Base-by-base conservation (phyloP, 1,140 invertebrate species). In the Macrotrachela quadricornifera region DNA sequence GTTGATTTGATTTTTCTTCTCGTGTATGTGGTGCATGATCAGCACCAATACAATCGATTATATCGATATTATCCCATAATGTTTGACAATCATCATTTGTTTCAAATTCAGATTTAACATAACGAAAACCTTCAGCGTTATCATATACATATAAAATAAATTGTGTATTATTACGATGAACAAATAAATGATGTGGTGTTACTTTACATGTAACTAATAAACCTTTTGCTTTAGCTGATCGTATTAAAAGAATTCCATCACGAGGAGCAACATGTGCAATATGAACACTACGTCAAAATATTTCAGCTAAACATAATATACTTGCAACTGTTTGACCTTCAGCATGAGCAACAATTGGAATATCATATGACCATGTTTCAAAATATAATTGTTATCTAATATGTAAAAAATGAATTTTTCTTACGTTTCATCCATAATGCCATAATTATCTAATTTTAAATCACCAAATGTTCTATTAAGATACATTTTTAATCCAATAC, bases 1-100 rank as follows among this genome's bases (percentile, higher is more conserved):
- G 21, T n/a, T 43, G 12, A 18, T 55, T 49, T 15, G 43, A 44
- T 44, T 44, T 44, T 46, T 51, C 54, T n/a, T 51, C 48, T 6
- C 45, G 10, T 18, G 56, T 57, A 36, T 57, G 56, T 1, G 56
- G 56, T n/a, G 44, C 55, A 73, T 99, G 94, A 73, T 99, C 94
- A 4, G 94, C 96, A 3, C 91, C 91, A 73, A 99, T 96, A 57
- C 87, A 82, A 73, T 99, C 94, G 59, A 99, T 96, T 17, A 86
- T 74, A 58, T 88, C 79, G 61, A 99, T 70, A 73, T 99, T 91
- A 60, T 91, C 86, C 94, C 94, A 99, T 9, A 99, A 71, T 11
- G 90, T 86, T 62, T 90, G 77, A 63, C 85, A 83, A 70, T 99
- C 94, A 67, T 92, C 85, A 37, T 77, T 76, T 0, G 77, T 79